Conservation (phyloP, 2,113 vertebrate genomes). For the Macroglossus sobrinus region DNA sequence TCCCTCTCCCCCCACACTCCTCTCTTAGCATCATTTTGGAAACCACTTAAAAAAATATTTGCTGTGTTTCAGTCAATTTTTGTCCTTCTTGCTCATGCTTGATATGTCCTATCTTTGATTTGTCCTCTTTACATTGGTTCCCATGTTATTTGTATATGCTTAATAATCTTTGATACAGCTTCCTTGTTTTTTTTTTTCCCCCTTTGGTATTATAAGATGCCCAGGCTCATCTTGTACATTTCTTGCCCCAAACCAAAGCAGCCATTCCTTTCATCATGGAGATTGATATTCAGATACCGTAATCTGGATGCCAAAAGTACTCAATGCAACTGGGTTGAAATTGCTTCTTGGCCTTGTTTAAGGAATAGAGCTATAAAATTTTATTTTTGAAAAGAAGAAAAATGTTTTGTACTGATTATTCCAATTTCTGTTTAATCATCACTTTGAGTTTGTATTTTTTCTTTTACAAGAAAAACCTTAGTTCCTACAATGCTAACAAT, state of each 20-base stretch:
- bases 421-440: neutral
- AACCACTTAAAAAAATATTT: constrained; percentile 5
- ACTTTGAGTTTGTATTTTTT: neutral
- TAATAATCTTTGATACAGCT: constrained; percentile 21
- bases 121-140: neutral
- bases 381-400: constrained; percentile 23
- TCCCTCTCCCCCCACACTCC: too few relatives aligned
- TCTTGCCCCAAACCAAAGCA: constrained; percentile 3
- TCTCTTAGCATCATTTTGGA: neutral
- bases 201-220: neutral
- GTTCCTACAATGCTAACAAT: neutral
- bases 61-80: neutral
- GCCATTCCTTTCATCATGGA: neutral
- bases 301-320: neutral
- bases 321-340: neutral
- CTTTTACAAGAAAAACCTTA: neutral
- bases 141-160: neutral
- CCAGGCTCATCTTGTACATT: neutral
- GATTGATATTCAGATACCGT: neutral
- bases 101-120: neutral
- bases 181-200: too few relatives aligned
- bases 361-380: neutral
- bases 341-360: constrained; percentile 39
- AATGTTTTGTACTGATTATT: neutral
- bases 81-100: neutral